Evolutionary conservation across 1,140 invertebrate genomes (phyloP).

Genomic region (Marisa cornuarietis): DNA sequence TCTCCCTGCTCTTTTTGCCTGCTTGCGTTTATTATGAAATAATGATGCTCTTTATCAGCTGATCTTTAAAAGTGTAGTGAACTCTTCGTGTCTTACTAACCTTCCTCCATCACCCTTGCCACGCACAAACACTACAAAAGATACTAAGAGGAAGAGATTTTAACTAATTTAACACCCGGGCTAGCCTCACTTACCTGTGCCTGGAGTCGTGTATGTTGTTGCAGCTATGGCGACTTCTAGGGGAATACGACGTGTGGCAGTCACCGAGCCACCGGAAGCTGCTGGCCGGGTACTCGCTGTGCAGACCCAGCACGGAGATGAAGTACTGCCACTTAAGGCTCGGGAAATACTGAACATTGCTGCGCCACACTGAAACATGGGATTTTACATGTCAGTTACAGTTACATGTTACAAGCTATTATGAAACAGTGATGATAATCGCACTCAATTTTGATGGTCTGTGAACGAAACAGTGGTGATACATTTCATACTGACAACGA

Average conservation of each 20-base stretch:
- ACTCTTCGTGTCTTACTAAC: too few relatives aligned
- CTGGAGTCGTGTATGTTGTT: constrained; percentile 57
- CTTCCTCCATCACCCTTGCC: too few relatives aligned
- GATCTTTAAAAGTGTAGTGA: too few relatives aligned
- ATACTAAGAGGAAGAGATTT: too few relatives aligned
- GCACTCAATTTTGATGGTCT: too few relatives aligned
- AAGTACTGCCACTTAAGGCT: constrained; percentile 72
- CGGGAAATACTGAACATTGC: constrained; percentile 66
- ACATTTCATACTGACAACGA: neutral
- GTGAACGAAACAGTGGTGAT: neutral
- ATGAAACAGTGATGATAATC: neutral
- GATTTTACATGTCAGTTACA: constrained; percentile 3
- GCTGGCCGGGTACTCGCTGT: constrained; percentile 70
- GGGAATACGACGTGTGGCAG: constrained; percentile 15
- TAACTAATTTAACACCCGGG: too few relatives aligned
- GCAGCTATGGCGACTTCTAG: constrained; percentile 39
- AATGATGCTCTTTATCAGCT: too few relatives aligned
- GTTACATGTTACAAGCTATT: constrained; percentile 16
- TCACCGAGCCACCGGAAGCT: constrained; percentile 40
- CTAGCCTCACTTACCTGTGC: constrained; percentile 57
- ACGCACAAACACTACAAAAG: too few relatives aligned
- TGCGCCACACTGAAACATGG: constrained; percentile 65
- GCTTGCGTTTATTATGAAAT: too few relatives aligned
- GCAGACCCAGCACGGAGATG: constrained; percentile 67
- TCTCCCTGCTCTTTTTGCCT: too few relatives aligned